These are phyloP conservation scores for Etheostoma spectabile DNA, from an alignment of 2,113 vertebrate species.

Conservation along the genomic window DNA sequence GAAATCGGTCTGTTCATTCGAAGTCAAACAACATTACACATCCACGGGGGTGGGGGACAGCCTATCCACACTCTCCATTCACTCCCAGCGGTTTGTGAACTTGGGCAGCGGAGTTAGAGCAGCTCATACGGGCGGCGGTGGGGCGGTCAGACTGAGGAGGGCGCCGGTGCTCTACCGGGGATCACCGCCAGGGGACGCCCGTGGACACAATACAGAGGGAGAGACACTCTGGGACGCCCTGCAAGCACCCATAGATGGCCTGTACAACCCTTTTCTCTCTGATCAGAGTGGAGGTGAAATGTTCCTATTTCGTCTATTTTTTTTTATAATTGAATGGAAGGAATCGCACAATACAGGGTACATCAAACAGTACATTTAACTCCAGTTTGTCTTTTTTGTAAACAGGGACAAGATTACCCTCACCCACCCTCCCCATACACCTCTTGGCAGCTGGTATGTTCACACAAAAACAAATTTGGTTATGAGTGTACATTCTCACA, in stretches of 20 bases:
- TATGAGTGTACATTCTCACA: too few species aligned
- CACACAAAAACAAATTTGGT: too few species aligned
- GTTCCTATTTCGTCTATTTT: too few species aligned
- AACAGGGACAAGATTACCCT: too few species aligned
- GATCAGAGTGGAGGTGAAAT: not conserved
- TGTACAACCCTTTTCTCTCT: not conserved
- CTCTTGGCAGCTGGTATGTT: too few species aligned
- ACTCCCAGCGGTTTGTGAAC: slow-evolving; percentile 59
- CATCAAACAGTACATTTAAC: too few species aligned
- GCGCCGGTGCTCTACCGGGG: not conserved
- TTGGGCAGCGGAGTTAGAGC: slow-evolving; percentile 38
- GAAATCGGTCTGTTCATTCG: slow-evolving; percentile 14
- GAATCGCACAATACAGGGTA: too few species aligned
- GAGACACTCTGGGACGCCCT: not conserved
- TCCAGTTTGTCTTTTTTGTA: too few species aligned
- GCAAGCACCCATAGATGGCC: too few species aligned
- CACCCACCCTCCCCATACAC: too few species aligned
- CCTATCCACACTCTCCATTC: slow-evolving; percentile 14
- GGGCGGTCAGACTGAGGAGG: slow-evolving; percentile 23
- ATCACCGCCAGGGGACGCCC: slow-evolving; percentile 39
- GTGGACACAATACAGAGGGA: not conserved
- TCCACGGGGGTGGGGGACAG: slow-evolving; percentile 5
- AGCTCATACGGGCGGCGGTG: slow-evolving; percentile 52
- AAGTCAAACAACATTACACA: slow-evolving; percentile 5
- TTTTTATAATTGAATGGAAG: too few species aligned